Evolutionary conservation across 2,113 vertebrate species (phyloP), one percentile per base, ranked within the genome.

Genomic region (Ceuthmochares aereus): DNA sequence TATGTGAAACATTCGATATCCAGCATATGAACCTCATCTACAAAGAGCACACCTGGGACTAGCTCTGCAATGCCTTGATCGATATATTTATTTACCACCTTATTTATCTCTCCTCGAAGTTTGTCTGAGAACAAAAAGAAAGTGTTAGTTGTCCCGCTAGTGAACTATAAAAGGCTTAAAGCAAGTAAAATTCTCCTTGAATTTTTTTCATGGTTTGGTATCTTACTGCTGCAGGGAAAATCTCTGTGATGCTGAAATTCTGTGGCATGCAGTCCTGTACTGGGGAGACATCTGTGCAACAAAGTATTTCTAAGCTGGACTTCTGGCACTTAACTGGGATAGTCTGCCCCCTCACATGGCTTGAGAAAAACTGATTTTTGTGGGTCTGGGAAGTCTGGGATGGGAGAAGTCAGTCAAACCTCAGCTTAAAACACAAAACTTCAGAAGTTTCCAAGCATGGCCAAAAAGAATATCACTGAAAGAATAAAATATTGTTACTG

Each of bases 1-100:
- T 99, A 99, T 1, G 99, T 99, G 97, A 99, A 99, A 96, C 99
- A 99, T 89, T 99, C 99, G 5, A 99, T 99, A 96, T 99, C 99
- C 97, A 99, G 97, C 99, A 99, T 99, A 97, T 99, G 99, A 56
- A 99, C 99, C 95, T 99, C 99, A 51, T 99, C 99, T 16, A 99
- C 98, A 62, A 99, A 99, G 60, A 99, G 98, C 36, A 99, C 99
- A 0, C 99, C 99, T 0, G 99, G 99, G 4, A 99, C 99, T 30
- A 99, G 98, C 97, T 99, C 99, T 1, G 99, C 99, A 1, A 99
- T 98, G 26, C 99, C 99, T 96, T 99, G 99, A 96, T 99, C 99
- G 0, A 99, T 99, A 97, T 99, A 99, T 91, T 98, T 99, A 97
- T 99, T 99, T 95, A 99, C 99, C 96, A 99, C 99, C 87, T 99